phyloP scores from a whole-genome alignment of 2,888 invertebrate genomes.

The Colostygia pectinataria region DNA sequence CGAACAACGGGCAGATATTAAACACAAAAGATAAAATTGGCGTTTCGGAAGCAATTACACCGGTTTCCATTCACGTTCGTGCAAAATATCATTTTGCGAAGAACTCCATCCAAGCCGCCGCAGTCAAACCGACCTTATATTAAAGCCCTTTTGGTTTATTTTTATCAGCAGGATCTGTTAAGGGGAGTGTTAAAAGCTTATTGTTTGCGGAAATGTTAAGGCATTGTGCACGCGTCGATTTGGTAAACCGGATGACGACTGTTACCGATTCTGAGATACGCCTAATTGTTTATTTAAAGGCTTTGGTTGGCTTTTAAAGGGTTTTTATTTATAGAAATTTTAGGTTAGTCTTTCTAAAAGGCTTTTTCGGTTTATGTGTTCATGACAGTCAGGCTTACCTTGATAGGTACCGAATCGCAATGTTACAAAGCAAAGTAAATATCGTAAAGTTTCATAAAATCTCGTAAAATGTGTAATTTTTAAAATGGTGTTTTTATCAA shows the following conservation, averaged over 20 bases:
- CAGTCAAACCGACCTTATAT: conserved; percentile 9
- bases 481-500: too few relatives aligned
- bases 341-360: background rate
- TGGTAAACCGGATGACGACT: conserved; percentile 33
- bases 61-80: conserved; percentile 43
- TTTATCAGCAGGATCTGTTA: conserved; percentile 5
- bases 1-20: conserved; percentile 36
- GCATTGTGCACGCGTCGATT: conserved; percentile 42
- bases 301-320: conserved; percentile 13
- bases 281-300: conserved; percentile 26
- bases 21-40: conserved; percentile 45
- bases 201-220: conserved; percentile 38
- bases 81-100: conserved; percentile 41
- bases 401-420: too few relatives aligned
- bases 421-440: too few relatives aligned
- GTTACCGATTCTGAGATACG: conserved; percentile 30
- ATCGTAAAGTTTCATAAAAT: too few relatives aligned
- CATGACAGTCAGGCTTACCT: too few relatives aligned
- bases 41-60: conserved; percentile 50
- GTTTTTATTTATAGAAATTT: conserved; percentile 7
- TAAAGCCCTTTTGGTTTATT: background rate
- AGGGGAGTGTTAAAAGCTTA: conserved; percentile 41
- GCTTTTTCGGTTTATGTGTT: background rate
- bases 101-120: conserved; percentile 11
- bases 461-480: too few relatives aligned